Percentiles rank a stretch among this genome's conserved stretches.
These are phyloP conservation scores for Megamerina dolium DNA, from an alignment of 2,888 invertebrate genomes.

Conservation along the genomic window DNA sequence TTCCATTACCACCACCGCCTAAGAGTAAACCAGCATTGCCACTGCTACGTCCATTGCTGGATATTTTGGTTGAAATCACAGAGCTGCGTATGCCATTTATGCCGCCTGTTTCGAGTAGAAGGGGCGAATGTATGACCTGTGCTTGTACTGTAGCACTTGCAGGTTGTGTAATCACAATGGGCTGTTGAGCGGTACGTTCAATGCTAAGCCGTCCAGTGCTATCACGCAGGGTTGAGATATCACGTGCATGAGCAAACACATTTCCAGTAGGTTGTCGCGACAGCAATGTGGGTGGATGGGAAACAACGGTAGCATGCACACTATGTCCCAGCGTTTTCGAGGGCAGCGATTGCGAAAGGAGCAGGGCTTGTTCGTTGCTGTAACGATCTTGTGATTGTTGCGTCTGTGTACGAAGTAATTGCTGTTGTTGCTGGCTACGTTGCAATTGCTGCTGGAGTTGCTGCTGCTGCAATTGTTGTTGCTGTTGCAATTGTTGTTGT, in stretches of 20 bases:
- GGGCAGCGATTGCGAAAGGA: slow-evolving; percentile 34
- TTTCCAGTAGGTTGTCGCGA: slow-evolving; percentile 29
- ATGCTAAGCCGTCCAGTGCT: slow-evolving; percentile 31
- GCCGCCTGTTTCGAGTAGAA: slow-evolving; percentile 29
- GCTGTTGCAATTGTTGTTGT: slow-evolving; percentile 34
- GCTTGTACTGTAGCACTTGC: slow-evolving; percentile 44
- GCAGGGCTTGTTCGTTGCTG: slow-evolving; percentile 33
- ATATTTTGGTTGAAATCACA: slow-evolving; percentile 22
- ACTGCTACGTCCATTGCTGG: slow-evolving; percentile 23
- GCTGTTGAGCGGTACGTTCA: slow-evolving; percentile 31
- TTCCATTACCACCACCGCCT: slow-evolving; percentile 12
- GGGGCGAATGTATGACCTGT: slow-evolving; percentile 39
- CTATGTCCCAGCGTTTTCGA: slow-evolving; percentile 37
- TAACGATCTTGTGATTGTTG: slow-evolving; percentile 35
- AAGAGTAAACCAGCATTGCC: slow-evolving; percentile 12
- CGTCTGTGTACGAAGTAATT: slow-evolving; percentile 38
- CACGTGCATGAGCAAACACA: slow-evolving; percentile 30
- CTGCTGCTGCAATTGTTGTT: slow-evolving; percentile 35
- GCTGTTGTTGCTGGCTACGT: slow-evolving; percentile 46
- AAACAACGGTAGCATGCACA: slow-evolving; percentile 41
- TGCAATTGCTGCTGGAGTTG: slow-evolving; percentile 28
- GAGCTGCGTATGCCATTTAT: slow-evolving; percentile 26
- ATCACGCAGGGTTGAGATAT: slow-evolving; percentile 30
- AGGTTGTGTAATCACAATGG: slow-evolving; percentile 39
- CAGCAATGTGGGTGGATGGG: slow-evolving; percentile 42